phyloP scores from a whole-genome alignment of 2,888 invertebrate genomes.

The Campopleginae sp. region DNA sequence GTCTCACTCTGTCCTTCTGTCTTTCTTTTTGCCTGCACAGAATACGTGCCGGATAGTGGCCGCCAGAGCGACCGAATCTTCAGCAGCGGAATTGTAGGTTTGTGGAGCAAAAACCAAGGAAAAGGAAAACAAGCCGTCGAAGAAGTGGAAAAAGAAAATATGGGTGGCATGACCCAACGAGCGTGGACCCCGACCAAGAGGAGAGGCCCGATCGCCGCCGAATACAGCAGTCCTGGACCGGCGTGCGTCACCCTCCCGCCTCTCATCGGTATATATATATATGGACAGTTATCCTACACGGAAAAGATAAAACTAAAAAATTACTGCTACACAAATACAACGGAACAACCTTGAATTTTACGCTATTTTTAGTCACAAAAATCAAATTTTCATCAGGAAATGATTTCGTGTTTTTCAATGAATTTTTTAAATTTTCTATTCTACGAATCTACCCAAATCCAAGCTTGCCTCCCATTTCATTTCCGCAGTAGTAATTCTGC shows the following conservation, averaged over 20 bases:
- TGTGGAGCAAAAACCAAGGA: neutral
- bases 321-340: neutral
- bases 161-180: slow-evolving; percentile 92
- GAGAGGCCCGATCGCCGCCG: slow-evolving; percentile 95
- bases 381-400: neutral
- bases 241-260: slow-evolving; percentile 93
- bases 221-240: slow-evolving; percentile 94
- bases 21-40: neutral
- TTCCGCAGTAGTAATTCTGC: no score
- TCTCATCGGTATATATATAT: slow-evolving; percentile 88
- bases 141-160: slow-evolving; percentile 72
- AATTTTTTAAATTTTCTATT: neutral
- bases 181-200: slow-evolving; percentile 96
- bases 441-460: neutral
- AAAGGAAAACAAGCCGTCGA: neutral
- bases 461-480: no score
- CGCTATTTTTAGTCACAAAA: neutral
- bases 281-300: neutral
- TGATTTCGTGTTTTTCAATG: neutral
- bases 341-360: neutral
- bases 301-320: neutral
- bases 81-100: neutral
- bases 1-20: neutral
- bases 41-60: neutral
- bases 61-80: neutral